phyloP scores from a whole-genome alignment of 2,888 invertebrate genomes.

The Synanthedon myopaeformis region DNA sequence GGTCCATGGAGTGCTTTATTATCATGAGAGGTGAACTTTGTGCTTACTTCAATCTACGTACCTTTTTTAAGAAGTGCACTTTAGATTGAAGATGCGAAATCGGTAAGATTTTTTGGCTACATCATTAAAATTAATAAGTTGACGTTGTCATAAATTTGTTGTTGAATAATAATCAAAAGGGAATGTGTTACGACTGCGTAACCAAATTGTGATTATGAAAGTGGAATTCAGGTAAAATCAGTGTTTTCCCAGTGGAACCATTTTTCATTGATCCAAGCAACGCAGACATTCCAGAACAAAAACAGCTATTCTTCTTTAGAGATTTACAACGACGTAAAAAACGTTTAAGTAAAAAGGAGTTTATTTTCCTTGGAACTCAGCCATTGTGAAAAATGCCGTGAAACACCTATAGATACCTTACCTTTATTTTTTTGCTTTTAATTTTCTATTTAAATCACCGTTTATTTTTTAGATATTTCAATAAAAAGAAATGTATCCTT shows the following conservation, averaged over 20 bases:
- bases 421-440: neutral
- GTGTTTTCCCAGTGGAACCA: neutral
- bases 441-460: too few species aligned
- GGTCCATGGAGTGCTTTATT: constrained; percentile 41
- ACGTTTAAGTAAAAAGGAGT: constrained; percentile 11
- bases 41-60: constrained; percentile 10
- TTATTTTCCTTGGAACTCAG: constrained; percentile 12
- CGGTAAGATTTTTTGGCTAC: constrained; percentile 49
- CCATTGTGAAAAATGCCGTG: constrained; percentile 8
- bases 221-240: constrained; percentile 1
- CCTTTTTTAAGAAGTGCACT: constrained; percentile 39
- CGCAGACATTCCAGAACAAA: constrained; percentile 23
- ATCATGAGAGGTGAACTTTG: constrained; percentile 51
- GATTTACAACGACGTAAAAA: constrained; percentile 28
- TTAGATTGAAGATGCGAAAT: constrained; percentile 33
- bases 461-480: too few species aligned
- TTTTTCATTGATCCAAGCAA: constrained; percentile 20
- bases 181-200: too few species aligned
- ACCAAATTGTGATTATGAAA: constrained; percentile 1
- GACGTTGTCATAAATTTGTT: constrained; percentile 15
- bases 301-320: constrained; percentile 26
- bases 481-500: too few species aligned
- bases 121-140: constrained; percentile 61
- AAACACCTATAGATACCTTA: neutral
- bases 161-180: neutral